phyloP scores from a whole-genome alignment of 2,113 vertebrate genomes.

The Thunnus thynnus region DNA sequence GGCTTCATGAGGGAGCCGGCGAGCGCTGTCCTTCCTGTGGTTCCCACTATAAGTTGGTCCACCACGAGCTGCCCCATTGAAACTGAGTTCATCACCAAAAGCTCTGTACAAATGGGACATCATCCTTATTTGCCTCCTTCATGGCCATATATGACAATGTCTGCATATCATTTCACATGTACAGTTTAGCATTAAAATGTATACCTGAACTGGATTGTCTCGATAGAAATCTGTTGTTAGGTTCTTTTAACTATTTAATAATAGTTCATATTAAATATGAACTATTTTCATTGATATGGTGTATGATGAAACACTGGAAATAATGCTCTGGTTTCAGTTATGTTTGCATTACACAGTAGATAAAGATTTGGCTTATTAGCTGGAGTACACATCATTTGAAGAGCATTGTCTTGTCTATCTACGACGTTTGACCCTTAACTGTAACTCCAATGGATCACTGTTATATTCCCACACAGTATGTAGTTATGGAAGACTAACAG shows the following conservation, averaged over 20 bases:
- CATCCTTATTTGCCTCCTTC: constrained; percentile 4
- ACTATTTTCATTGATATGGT: neutral
- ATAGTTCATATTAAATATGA: no score
- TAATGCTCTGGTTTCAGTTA: neutral
- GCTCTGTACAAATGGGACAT: constrained; percentile 3
- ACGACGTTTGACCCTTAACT: no score
- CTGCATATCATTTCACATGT: constrained; percentile 45
- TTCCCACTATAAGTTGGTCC: constrained; percentile 76
- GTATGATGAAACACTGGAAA: neutral
- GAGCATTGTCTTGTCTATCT: no score
- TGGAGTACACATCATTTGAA: neutral
- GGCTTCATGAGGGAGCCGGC: constrained; percentile 78
- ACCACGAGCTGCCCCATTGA: constrained; percentile 82
- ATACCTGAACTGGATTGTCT: constrained; percentile 20
- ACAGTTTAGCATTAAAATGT: constrained; percentile 71
- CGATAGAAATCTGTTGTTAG: neutral
- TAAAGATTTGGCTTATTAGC: neutral
- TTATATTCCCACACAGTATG: no score
- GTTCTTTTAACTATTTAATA: neutral
- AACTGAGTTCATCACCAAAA: neutral
- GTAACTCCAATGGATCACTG: no score
- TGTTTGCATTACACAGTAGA: neutral
- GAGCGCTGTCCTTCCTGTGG: constrained; percentile 83
- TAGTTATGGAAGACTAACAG: no score
- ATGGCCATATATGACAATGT: constrained; percentile 23